Base-by-base conservation (phyloP, 2,797 vertebrate genomes). In the Melanotaenia parkinsoni region DNA sequence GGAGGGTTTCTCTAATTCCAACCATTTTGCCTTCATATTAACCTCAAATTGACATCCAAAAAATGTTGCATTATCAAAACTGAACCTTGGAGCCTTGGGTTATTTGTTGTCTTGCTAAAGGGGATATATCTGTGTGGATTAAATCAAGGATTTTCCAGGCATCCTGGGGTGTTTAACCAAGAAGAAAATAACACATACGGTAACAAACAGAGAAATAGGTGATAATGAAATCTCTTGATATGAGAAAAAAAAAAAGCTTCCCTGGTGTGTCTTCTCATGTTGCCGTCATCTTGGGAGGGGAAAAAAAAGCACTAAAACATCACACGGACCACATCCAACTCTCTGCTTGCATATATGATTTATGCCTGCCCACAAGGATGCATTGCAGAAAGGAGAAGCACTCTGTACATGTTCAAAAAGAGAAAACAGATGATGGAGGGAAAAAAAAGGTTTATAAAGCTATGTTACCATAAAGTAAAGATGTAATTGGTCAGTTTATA, bases 1-100 rank as follows among this genome's bases (percentile, higher is more conserved):
- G 50, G 51, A 70, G 43, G 45, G 18, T 0, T 47, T 63, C 37
- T 76, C 59, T 59, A 37, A 18, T 45, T 63, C 22, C 62, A 22
- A 10, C 18, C 33, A 13, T 51, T 63, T n/a, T 59, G 33, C 58
- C 6, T 72, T 26, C 20, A 51, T 60, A 22, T 50, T 43, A 37
- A 68, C 61, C 47, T 51, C 11, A 13, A 69, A 51, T 47, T 20
- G 14, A 16, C 56, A 26, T 58, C 10, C 20, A 59, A 59, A 59
- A 22, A n/a, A 43, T 0, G 20, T 6, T 50, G 4, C 5, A 16
- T 20, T 45, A 47, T 47, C 20, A 53, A 5, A 12, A 53, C 11
- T 53, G 37, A 24, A 24, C 50, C 63, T n/a, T 20, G 33, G 12
- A 38, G 58, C 30, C 2, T 12, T 6, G 11, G n/a, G 33, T 65